phyloP scores from a whole-genome alignment of 2,113 vertebrate species.

The Microcebus griseorufus region DNA sequence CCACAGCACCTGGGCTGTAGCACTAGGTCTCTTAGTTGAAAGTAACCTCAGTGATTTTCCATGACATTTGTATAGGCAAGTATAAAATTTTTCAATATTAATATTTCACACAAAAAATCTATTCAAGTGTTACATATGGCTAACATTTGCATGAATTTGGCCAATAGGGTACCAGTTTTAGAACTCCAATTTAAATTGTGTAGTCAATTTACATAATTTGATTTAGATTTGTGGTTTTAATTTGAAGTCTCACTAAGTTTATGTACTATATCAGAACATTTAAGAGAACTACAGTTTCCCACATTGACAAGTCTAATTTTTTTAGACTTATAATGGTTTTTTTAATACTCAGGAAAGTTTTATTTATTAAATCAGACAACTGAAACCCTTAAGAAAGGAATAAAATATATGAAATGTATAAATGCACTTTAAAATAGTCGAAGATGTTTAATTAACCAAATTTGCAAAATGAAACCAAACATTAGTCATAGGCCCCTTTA shows the following conservation, averaged over 20 bases:
- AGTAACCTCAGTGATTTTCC: not conserved
- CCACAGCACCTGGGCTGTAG: not conserved
- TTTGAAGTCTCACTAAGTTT: conserved; percentile 9
- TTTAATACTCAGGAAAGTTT: not conserved
- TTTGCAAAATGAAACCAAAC: conserved; percentile 12
- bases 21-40: not conserved
- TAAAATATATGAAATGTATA: not conserved
- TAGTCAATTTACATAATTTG: not conserved
- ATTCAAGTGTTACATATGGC: not conserved
- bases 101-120: not conserved
- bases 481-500: not conserved
- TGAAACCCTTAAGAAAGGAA: not conserved
- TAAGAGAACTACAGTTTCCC: not conserved
- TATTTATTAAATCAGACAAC: not conserved
- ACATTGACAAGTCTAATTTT: conserved; percentile 17
- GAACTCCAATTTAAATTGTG: not conserved
- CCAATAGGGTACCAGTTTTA: not conserved
- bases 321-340: not conserved
- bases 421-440: conserved; percentile 26
- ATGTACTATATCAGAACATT: not conserved
- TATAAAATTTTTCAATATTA: conserved; percentile 1
- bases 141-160: not conserved
- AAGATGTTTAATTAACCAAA: conserved; percentile 18
- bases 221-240: conserved; percentile 17
- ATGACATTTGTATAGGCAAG: not conserved